A percentile compares a stretch with the other conserved stretches of the same genome.
phyloP scores from a whole-genome alignment of 2,113 vertebrate genomes.

The Tinamus guttatus region DNA sequence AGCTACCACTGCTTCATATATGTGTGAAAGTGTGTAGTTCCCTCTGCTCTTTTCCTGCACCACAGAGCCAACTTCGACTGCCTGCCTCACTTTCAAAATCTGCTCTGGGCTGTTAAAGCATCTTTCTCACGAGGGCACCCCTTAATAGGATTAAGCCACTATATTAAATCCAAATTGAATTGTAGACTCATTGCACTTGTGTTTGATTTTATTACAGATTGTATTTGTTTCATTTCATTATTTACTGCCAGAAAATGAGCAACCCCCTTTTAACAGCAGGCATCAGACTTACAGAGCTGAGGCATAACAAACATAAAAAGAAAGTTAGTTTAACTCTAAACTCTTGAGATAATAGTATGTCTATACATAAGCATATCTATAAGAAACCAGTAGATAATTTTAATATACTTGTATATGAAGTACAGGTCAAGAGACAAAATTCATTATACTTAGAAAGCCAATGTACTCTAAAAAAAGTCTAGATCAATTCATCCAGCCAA shows the following conservation, averaged over 20 bases:
- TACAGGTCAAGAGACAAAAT: slow-evolving; percentile 17
- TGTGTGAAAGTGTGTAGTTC: not conserved
- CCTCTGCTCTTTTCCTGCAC: not conserved
- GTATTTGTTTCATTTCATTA: slow-evolving; percentile 51
- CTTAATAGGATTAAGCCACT: slow-evolving; percentile 51
- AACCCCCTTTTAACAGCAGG: not conserved
- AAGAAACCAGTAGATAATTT: slow-evolving; percentile 32
- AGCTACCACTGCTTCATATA: not conserved
- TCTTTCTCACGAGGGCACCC: slow-evolving; percentile 46
- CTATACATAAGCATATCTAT: not conserved
- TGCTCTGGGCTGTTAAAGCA: not conserved
- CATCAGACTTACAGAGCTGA: not conserved
- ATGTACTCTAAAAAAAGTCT: not conserved
- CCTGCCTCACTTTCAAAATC: not conserved
- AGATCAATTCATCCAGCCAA: slow-evolving; percentile 4
- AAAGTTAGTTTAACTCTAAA: not conserved
- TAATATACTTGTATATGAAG: slow-evolving; percentile 8
- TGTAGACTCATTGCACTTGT: slow-evolving; percentile 20
- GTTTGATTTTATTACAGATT: slow-evolving; percentile 65
- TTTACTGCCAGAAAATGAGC: slow-evolving; percentile 50
- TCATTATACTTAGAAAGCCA: slow-evolving; percentile 23
- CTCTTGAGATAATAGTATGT: not conserved
- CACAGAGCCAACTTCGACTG: not conserved
- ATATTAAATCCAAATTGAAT: slow-evolving; percentile 65
- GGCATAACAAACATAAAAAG: not conserved